Percentiles rank a stretch among this genome's conserved stretches.
phyloP scores from a whole-genome alignment of 1,140 invertebrate genomes.

The Marisa cornuarietis region DNA sequence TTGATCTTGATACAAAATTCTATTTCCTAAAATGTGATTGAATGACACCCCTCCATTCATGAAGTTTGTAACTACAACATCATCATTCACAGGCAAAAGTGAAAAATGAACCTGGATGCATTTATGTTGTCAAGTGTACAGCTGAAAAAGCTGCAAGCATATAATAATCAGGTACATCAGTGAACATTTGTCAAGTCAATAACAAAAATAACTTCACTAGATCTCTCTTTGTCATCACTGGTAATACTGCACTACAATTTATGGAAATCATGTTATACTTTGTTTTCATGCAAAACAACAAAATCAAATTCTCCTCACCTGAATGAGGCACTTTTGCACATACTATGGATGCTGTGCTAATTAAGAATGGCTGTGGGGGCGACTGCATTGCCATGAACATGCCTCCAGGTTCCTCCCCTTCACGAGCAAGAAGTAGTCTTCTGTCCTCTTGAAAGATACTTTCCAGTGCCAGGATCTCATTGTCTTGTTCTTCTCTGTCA shows the following conservation, averaged over 20 bases:
- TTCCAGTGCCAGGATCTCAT: constrained; percentile 70
- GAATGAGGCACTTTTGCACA: background rate
- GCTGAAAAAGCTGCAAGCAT: background rate
- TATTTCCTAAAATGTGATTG: too few relatives aligned
- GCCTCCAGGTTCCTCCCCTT: constrained; percentile 58
- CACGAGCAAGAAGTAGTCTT: constrained; percentile 56
- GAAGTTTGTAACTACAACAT: too few relatives aligned
- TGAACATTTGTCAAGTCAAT: background rate
- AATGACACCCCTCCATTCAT: too few relatives aligned
- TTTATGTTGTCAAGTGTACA: too few relatives aligned
- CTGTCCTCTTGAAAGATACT: constrained; percentile 69
- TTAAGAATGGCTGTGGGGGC: constrained; percentile 45
- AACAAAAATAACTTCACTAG: background rate
- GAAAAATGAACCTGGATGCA: too few relatives aligned
- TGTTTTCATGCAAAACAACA: background rate
- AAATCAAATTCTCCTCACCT: background rate
- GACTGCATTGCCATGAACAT: constrained; percentile 62
- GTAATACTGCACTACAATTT: background rate
- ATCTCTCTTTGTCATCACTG: background rate
- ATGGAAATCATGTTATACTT: background rate
- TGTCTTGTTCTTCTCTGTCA: constrained; percentile 58
- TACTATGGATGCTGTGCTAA: constrained; percentile 32
- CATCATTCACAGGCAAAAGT: background rate
- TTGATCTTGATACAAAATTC: too few relatives aligned
- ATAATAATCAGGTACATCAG: background rate